These are phyloP conservation scores for Tuta absoluta DNA, from an alignment of 2,888 invertebrate genomes.

Conservation along the genomic window DNA sequence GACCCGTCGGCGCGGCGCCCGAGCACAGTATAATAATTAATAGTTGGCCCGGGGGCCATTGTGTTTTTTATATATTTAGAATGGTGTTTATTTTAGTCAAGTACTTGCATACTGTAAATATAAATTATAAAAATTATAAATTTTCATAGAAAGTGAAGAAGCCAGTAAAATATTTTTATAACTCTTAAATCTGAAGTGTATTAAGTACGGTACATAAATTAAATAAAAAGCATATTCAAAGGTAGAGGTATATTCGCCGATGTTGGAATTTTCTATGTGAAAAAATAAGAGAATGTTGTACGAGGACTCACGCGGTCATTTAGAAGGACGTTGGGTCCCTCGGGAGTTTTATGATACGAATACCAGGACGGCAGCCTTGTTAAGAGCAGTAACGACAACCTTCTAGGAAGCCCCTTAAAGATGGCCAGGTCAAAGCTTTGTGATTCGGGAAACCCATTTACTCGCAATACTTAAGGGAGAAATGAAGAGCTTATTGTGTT, in stretches of 20 bases:
- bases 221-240: not conserved
- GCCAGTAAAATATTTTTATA: too few species aligned
- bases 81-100: too few species aligned
- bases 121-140: too few species aligned
- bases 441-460: slow-evolving; percentile 39
- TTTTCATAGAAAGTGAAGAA: too few species aligned
- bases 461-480: slow-evolving; percentile 41
- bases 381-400: slow-evolving; percentile 37
- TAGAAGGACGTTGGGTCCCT: slow-evolving; percentile 11
- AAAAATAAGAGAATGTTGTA: slow-evolving; percentile 8
- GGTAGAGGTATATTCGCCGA: not conserved
- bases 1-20: too few species aligned
- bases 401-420: slow-evolving; percentile 40
- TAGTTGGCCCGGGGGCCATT: too few species aligned
- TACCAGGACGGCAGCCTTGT: slow-evolving; percentile 24
- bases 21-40: too few species aligned
- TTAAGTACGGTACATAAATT: too few species aligned
- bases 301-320: not conserved
- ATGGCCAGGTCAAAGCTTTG: slow-evolving; percentile 49
- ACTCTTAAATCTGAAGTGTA: too few species aligned
- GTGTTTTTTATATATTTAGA: too few species aligned
- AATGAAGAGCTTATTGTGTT: not conserved
- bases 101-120: too few species aligned
- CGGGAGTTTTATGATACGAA: slow-evolving; percentile 20
- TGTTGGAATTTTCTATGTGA: not conserved